Evolutionary conservation across 2,113 vertebrate genomes (phyloP).

Genomic region (Saccopteryx leptura): DNA sequence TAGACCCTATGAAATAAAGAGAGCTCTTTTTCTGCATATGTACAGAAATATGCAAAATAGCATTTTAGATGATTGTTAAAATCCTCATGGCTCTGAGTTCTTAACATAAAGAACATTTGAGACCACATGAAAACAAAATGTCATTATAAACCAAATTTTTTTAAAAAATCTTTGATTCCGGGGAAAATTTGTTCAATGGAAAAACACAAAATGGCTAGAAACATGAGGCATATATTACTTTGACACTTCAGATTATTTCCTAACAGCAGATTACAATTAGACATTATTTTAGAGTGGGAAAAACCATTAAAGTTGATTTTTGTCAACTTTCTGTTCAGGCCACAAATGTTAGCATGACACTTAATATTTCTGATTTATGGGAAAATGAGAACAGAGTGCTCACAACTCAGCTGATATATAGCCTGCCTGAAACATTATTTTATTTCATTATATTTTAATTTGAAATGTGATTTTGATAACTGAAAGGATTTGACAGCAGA

Average conservation of each 20-base stretch:
- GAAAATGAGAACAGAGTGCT: constrained; percentile 61
- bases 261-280: constrained; percentile 51
- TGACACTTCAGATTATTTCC: constrained; percentile 50
- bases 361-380: constrained; percentile 63
- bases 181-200: not conserved
- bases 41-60: not conserved
- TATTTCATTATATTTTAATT: constrained; percentile 5
- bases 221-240: constrained; percentile 35
- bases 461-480: constrained; percentile 31
- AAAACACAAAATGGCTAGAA: constrained; percentile 44
- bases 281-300: constrained; percentile 39
- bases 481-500: constrained; percentile 13
- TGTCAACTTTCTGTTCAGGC: constrained; percentile 63
- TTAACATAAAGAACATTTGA: constrained; percentile 50
- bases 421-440: not conserved
- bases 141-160: constrained; percentile 46
- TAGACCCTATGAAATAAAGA: not conserved
- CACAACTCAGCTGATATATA: constrained; percentile 40
- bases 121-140: not conserved
- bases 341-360: constrained; percentile 64
- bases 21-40: not conserved
- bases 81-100: not conserved
- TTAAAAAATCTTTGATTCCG: not conserved
- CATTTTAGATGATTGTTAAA: not conserved
- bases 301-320: constrained; percentile 57